Conservation (phyloP, 1,140 invertebrate species). For the Atta cephalotes region DNA sequence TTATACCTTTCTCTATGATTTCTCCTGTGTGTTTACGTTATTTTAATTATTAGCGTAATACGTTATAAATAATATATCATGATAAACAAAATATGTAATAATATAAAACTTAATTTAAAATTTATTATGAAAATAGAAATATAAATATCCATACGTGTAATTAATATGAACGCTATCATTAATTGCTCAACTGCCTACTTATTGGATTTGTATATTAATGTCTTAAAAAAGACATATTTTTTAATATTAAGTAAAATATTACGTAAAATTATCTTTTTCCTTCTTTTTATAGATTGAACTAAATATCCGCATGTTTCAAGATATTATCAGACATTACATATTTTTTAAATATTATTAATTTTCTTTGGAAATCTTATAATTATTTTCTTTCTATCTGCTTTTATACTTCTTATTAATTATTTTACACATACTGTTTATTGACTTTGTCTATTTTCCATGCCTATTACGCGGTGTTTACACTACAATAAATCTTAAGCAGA, state of each 20-base stretch:
- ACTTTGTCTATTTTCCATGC: background rate
- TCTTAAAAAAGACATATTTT: background rate
- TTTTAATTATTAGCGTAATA: background rate
- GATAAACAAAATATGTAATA: no score
- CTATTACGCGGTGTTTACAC: no score
- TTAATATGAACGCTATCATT: background rate
- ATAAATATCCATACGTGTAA: background rate
- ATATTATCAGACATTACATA: no score
- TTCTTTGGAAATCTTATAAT: background rate
- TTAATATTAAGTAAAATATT: background rate
- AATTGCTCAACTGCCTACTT: background rate
- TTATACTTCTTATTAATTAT: background rate
- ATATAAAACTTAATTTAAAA: background rate
- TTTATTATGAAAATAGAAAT: background rate
- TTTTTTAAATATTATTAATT: background rate
- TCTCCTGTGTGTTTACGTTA: background rate
- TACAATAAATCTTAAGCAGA: no score
- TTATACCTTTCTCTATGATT: background rate
- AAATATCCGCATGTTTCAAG: background rate
- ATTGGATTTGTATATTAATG: background rate
- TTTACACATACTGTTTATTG: background rate
- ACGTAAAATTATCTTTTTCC: background rate
- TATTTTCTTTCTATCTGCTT: background rate
- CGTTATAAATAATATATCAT: background rate
- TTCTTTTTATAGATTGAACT: background rate